These are phyloP conservation scores for Zaprionus kolodkinae DNA, from an alignment of 1,140 invertebrate species.

Conservation along the genomic window DNA sequence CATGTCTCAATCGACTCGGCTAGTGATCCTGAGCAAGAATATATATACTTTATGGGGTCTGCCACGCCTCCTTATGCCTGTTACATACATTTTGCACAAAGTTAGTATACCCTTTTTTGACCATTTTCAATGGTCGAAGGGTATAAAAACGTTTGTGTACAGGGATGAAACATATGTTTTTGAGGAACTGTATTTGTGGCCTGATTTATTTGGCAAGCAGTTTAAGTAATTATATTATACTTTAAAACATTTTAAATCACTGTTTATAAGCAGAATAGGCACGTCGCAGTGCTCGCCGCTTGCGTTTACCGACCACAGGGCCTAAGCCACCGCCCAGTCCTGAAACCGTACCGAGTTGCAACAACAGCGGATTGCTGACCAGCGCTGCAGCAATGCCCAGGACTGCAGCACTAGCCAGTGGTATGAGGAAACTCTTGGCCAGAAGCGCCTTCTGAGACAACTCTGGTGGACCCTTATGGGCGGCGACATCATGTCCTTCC, in stretches of 20 bases:
- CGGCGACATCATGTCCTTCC: constrained; percentile 67
- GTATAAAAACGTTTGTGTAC: background rate
- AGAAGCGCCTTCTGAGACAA: constrained; percentile 68
- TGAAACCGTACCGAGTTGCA: constrained; percentile 90
- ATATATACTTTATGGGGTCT: too few relatives aligned
- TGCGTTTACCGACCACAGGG: constrained; percentile 79
- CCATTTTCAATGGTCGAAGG: too few relatives aligned
- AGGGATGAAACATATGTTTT: background rate
- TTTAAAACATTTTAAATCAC: background rate
- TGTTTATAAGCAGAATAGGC: constrained; percentile 26
- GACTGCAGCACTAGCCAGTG: constrained; percentile 90
- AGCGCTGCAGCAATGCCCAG: constrained; percentile 91
- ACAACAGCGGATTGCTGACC: constrained; percentile 90
- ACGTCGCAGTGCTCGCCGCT: constrained; percentile 56
- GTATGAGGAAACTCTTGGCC: constrained; percentile 88
- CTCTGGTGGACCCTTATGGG: constrained; percentile 66
- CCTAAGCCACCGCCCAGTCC: constrained; percentile 85
- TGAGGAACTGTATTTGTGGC: constrained; percentile 1
- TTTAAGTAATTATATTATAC: background rate
- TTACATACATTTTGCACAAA: too few relatives aligned
- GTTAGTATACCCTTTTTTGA: too few relatives aligned
- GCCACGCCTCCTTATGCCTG: too few relatives aligned
- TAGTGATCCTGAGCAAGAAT: too few relatives aligned
- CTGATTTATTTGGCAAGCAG: constrained; percentile 29
- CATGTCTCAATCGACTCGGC: too few relatives aligned